Evolutionary conservation across 2,797 vertebrate genomes (phyloP).

Genomic region (Pterois miles): DNA sequence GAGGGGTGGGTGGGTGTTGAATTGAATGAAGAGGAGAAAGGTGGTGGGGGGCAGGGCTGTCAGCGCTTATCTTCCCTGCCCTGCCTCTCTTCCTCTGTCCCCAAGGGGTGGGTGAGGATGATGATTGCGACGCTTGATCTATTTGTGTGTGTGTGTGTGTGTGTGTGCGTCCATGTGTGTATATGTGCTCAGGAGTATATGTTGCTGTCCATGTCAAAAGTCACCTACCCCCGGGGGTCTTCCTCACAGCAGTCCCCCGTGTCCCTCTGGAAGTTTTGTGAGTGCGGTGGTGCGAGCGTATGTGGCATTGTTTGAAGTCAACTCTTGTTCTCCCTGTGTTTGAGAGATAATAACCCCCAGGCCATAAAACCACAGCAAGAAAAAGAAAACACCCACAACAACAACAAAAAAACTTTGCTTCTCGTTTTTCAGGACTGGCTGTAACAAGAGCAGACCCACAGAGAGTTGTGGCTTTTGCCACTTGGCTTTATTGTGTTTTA

Average conservation of each 20-base stretch:
- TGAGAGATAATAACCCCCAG: conserved; percentile 65
- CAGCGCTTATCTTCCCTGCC: conserved; percentile 61
- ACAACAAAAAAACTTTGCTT: conserved; percentile 29
- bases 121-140: conserved; percentile 51
- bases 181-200: conserved; percentile 58
- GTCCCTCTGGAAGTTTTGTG: conserved; percentile 63
- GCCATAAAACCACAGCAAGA: conserved; percentile 44
- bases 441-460: conserved; percentile 33
- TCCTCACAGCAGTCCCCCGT: conserved; percentile 58
- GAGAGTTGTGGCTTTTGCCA: conserved; percentile 47
- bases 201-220: conserved; percentile 76
- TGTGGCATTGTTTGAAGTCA: conserved; percentile 54
- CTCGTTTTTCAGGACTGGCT: conserved; percentile 36
- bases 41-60: conserved; percentile 34
- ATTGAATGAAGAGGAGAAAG: conserved; percentile 48
- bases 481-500: conserved; percentile 64
- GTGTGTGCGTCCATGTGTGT: conserved; percentile 14
- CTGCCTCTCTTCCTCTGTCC: conserved; percentile 58
- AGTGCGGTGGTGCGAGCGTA: conserved; percentile 36
- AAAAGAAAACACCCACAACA: conserved; percentile 31
- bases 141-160: conserved; percentile 22
- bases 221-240: conserved; percentile 63
- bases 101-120: conserved; percentile 44
- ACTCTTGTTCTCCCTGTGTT: conserved; percentile 54
- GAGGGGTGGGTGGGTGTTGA: conserved; percentile 25